phyloP scores from a whole-genome alignment of 2,797 vertebrate species.

The Tragelaphus oryx region DNA sequence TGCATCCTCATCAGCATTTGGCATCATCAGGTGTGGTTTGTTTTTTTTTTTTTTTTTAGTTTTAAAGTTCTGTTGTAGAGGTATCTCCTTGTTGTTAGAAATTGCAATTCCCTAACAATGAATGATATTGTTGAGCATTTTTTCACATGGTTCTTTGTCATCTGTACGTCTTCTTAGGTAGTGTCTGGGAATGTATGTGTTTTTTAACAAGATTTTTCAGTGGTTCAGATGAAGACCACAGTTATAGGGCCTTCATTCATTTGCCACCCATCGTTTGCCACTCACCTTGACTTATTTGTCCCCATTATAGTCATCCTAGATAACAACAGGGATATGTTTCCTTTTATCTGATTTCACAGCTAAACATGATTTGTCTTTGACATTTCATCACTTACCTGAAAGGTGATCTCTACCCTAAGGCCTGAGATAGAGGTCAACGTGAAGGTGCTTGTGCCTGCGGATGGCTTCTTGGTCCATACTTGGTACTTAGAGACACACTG shows the following conservation, averaged over 20 bases:
- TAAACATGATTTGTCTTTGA: not conserved
- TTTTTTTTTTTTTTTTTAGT: not conserved
- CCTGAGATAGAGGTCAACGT: not conserved
- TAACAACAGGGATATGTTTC: not conserved
- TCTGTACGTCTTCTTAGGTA: not conserved
- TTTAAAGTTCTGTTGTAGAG: not conserved
- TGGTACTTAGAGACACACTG: not conserved
- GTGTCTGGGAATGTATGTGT: not conserved
- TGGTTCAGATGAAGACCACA: not conserved
- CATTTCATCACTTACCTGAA: not conserved
- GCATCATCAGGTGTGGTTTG: too few relatives aligned
- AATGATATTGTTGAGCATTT: not conserved
- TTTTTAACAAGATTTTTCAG: not conserved
- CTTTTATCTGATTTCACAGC: not conserved
- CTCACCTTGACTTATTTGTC: not conserved
- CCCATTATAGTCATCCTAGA: not conserved
- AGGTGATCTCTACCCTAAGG: not conserved
- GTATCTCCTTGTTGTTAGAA: not conserved
- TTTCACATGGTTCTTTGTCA: not conserved
- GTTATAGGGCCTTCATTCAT: not conserved
- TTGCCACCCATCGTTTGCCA: not conserved
- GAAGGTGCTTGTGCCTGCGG: not conserved
- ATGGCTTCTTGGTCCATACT: not conserved
- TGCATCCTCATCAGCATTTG: too few relatives aligned
- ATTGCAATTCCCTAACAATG: not conserved